phyloP scores from a whole-genome alignment of 2,797 vertebrate genomes.

The Heterohyrax brucei region DNA sequence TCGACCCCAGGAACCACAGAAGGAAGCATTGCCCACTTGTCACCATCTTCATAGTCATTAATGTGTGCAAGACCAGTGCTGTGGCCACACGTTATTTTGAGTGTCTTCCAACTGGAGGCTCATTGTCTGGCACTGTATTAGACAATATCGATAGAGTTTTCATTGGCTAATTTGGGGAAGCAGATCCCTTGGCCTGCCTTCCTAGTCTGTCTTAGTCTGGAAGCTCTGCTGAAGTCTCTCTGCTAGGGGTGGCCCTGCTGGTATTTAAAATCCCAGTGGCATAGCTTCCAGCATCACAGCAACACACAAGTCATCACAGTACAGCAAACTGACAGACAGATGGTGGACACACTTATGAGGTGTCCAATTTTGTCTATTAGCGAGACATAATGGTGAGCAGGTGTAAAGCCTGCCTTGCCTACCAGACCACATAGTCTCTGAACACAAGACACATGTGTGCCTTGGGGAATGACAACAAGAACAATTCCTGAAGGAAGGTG shows the following conservation, averaged over 20 bases:
- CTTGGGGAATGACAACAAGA: background rate
- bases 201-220: too few species aligned
- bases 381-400: background rate
- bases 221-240: too few species aligned
- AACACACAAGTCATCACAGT: too few species aligned
- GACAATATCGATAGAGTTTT: background rate
- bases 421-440: background rate
- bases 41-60: background rate
- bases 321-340: too few species aligned
- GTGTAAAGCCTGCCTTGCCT: background rate
- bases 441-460: background rate
- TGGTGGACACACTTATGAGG: too few species aligned
- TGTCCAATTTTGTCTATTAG: rapidly evolving
- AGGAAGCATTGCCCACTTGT: background rate
- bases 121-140: background rate
- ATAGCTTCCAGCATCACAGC: too few species aligned
- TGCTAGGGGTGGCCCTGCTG: too few species aligned
- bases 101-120: background rate
- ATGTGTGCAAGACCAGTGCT: too few species aligned
- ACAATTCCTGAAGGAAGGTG: background rate
- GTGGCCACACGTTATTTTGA: background rate
- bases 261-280: too few species aligned
- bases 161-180: too few species aligned
- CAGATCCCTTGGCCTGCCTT: too few species aligned
- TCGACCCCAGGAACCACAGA: background rate